phyloP scores from a whole-genome alignment of 2,797 vertebrate genomes.

The Columba guinea region DNA sequence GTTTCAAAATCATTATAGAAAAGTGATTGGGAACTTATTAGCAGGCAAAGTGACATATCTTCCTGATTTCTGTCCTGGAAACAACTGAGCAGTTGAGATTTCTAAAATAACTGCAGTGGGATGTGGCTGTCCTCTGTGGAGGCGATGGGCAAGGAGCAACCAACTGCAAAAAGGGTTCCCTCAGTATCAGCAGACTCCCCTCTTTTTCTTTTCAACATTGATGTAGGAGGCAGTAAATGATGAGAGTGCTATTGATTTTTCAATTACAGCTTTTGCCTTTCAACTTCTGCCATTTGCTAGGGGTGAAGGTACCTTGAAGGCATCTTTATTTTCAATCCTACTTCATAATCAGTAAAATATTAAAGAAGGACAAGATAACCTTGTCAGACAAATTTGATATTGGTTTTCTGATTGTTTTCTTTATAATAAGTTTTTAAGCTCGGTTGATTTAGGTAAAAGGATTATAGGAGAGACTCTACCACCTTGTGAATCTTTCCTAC shows the following conservation, averaged over 20 bases:
- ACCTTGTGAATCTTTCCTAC: not conserved
- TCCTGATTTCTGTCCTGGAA: not conserved
- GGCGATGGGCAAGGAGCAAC: not conserved
- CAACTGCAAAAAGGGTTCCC: not conserved
- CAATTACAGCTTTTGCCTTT: not conserved
- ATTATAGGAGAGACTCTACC: not conserved
- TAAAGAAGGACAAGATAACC: not conserved
- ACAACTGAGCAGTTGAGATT: not conserved
- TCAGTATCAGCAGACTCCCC: not conserved
- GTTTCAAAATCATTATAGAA: not conserved
- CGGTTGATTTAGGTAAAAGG: slow-evolving; percentile 10
- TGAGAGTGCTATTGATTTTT: not conserved
- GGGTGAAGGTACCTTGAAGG: not conserved
- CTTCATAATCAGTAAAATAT: not conserved
- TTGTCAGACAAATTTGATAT: slow-evolving; percentile 1
- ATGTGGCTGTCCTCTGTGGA: not conserved
- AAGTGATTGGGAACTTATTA: not conserved
- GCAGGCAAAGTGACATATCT: not conserved
- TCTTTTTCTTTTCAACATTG: not conserved
- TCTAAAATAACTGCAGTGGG: not conserved
- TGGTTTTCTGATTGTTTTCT: slow-evolving; percentile 7
- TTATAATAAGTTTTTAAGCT: not conserved
- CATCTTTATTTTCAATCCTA: not conserved
- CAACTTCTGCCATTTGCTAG: not conserved
- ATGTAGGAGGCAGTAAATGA: not conserved